A percentile compares a stretch with the other conserved stretches of the same genome.
Evolutionary conservation across 2,888 invertebrate species (phyloP).

Genomic region (Abrostola triplasia): DNA sequence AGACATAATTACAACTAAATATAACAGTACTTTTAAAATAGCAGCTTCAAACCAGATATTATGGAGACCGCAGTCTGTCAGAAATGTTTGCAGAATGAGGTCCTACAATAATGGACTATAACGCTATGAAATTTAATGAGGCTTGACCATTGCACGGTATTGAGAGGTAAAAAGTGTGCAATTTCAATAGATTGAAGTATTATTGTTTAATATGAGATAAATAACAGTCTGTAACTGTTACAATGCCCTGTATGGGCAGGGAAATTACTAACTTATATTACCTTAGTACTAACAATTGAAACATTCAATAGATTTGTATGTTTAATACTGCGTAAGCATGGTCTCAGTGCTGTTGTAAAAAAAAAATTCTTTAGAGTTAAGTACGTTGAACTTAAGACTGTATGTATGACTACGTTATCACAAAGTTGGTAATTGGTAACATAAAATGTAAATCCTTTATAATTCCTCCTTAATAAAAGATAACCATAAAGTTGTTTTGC

Average conservation of each 20-base stretch:
- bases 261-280: not conserved
- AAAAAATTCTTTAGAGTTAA: too few species aligned
- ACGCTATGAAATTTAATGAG: constrained; percentile 67
- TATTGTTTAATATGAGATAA: constrained; percentile 37
- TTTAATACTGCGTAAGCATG: too few species aligned
- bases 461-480: too few species aligned
- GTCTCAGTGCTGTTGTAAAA: too few species aligned
- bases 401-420: too few species aligned
- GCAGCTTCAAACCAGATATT: constrained; percentile 49
- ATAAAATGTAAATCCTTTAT: too few species aligned
- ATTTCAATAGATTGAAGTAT: constrained; percentile 63
- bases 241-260: not conserved
- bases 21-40: constrained; percentile 65
- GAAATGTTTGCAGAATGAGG: constrained; percentile 23
- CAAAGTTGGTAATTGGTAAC: too few species aligned
- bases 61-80: constrained; percentile 37
- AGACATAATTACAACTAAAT: constrained; percentile 61
- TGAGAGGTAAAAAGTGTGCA: constrained; percentile 55
- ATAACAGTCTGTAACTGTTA: not conserved
- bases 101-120: constrained; percentile 56
- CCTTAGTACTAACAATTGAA: not conserved
- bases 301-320: too few species aligned
- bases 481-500: too few species aligned
- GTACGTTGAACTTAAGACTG: too few species aligned
- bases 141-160: constrained; percentile 64